phyloP scores from a whole-genome alignment of 2,888 invertebrate genomes.

The Plagiodera versicolora region DNA sequence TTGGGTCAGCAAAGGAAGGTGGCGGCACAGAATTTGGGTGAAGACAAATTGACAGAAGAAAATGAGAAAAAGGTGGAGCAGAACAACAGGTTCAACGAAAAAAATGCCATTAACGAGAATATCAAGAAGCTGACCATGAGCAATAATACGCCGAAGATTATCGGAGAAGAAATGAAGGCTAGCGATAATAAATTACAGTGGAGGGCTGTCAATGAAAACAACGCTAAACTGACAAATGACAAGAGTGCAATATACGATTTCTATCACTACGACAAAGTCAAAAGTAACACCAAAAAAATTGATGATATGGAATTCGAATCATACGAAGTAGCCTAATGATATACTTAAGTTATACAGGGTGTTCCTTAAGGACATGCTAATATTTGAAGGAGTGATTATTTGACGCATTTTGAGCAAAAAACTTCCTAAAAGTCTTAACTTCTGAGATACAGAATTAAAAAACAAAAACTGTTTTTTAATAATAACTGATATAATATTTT shows the following conservation, averaged over 20 bases:
- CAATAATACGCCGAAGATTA: conserved; percentile 55
- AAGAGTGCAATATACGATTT: conserved; percentile 46
- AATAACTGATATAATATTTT: too few species aligned
- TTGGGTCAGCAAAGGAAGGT: conserved; percentile 61
- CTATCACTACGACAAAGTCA: conserved; percentile 59
- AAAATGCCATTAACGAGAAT: conserved; percentile 45
- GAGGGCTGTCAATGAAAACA: conserved; percentile 42
- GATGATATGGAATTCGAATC: conserved; percentile 83
- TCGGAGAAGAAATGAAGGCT: conserved; percentile 56
- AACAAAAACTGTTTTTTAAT: too few species aligned
- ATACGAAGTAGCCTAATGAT: conserved; percentile 50
- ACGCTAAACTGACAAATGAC: conserved; percentile 37
- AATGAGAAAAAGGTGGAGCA: conserved; percentile 24
- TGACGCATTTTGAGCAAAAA: too few species aligned
- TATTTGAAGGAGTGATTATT: too few species aligned
- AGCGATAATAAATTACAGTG: conserved; percentile 46
- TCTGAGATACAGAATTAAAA: too few species aligned
- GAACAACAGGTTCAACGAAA: conserved; percentile 30
- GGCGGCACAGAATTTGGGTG: conserved; percentile 30
- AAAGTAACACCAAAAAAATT: conserved; percentile 63
- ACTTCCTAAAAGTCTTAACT: too few species aligned
- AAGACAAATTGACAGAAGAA: conserved; percentile 29
- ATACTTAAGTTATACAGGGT: too few species aligned
- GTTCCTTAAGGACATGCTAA: too few species aligned
- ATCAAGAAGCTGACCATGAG: conserved; percentile 38